These are phyloP conservation scores for Xestia c-nigrum DNA, from an alignment of 2,888 invertebrate genomes.

Conservation along the genomic window DNA sequence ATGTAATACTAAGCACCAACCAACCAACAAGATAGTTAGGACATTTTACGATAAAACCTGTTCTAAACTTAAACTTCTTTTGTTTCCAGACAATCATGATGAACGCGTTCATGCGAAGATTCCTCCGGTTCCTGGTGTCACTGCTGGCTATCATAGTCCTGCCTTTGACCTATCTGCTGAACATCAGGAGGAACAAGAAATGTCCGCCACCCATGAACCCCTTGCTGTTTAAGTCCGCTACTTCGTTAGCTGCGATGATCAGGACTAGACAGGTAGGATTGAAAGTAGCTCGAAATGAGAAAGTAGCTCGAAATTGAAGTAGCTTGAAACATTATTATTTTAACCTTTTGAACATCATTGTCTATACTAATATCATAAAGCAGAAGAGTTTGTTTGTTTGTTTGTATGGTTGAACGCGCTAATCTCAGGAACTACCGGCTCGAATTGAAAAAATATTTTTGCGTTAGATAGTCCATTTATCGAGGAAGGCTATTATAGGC, in stretches of 20 bases:
- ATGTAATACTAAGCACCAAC: background rate
- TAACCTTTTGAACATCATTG: too few relatives aligned
- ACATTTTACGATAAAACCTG: background rate
- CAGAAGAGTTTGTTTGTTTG: too few relatives aligned
- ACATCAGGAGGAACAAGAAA: constrained; percentile 90
- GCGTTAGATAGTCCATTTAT: too few relatives aligned
- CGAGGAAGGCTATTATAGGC: too few relatives aligned
- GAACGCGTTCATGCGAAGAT: constrained; percentile 89
- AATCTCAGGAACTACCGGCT: too few relatives aligned
- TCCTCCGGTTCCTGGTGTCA: constrained; percentile 91
- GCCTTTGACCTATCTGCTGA: constrained; percentile 86
- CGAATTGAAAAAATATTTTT: too few relatives aligned
- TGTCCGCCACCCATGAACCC: constrained; percentile 92
- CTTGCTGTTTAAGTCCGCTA: constrained; percentile 93
- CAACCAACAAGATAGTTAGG: background rate
- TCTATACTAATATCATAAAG: too few relatives aligned
- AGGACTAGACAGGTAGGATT: constrained; percentile 93
- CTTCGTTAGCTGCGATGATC: constrained; percentile 93
- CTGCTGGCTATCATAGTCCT: constrained; percentile 90
- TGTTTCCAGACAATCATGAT: constrained; percentile 90
- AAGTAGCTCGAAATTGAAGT: too few relatives aligned
- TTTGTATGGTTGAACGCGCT: too few relatives aligned
- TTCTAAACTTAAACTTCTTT: background rate
- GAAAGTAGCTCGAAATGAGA: too few relatives aligned
- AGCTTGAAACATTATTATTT: too few relatives aligned